Evolutionary conservation across 2,113 vertebrate species (phyloP).

Genomic region (Tupaia chinensis): DNA sequence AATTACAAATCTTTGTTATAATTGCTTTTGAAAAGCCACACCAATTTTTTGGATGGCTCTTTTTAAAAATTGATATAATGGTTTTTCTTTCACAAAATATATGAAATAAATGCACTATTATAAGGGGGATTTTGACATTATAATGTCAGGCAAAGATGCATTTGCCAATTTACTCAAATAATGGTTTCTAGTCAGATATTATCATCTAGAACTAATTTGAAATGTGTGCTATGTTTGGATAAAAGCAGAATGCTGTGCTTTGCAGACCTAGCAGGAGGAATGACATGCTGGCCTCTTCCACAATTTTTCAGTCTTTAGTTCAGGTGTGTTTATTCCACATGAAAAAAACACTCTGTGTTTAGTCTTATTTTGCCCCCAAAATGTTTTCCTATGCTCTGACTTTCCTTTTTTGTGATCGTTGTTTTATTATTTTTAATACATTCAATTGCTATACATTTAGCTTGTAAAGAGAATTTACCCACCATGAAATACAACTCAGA

Average conservation of each 20-base stretch:
- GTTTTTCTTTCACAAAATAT: slow-evolving; percentile 8
- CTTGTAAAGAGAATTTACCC: too few relatives aligned
- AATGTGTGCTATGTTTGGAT: not conserved
- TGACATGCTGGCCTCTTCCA: not conserved
- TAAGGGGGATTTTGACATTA: not conserved
- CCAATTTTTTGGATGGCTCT: not conserved
- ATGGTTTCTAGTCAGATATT: slow-evolving; percentile 3
- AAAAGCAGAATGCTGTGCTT: slow-evolving; percentile 26
- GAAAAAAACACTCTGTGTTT: not conserved
- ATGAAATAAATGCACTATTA: not conserved
- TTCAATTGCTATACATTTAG: too few relatives aligned
- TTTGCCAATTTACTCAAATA: not conserved
- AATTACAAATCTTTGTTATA: slow-evolving; percentile 29
- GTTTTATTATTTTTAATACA: too few relatives aligned
- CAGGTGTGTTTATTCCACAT: not conserved
- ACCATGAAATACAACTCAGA: too few relatives aligned
- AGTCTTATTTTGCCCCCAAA: not conserved
- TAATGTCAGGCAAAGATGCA: not conserved
- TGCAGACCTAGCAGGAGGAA: not conserved
- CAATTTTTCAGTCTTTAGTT: not conserved
- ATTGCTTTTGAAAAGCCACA: slow-evolving; percentile 35
- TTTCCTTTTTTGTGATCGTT: not conserved
- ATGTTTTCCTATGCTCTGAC: not conserved
- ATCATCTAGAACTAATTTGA: not conserved
- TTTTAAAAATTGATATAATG: not conserved